Evolutionary conservation across 92 coral and sea anemone genomes (phyloP).

Genomic region (Porites evermanni): DNA sequence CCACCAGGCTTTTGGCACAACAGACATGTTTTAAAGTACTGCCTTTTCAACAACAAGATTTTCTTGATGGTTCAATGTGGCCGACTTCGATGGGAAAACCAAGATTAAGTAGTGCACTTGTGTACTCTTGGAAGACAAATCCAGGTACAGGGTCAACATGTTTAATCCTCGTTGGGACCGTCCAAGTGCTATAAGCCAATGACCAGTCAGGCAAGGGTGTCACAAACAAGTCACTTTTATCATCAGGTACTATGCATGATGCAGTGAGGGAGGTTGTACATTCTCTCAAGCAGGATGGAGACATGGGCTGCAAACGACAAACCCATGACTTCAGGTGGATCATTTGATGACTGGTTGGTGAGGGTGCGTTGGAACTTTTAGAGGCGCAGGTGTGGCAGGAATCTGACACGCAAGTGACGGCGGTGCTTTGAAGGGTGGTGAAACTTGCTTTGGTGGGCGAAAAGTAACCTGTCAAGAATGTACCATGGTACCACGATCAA

Average conservation of each 20-base stretch:
- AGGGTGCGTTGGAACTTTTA: conserved; percentile 53
- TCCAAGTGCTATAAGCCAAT: conserved; percentile 44
- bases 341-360: conserved; percentile 57
- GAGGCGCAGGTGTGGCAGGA: background rate
- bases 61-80: background rate
- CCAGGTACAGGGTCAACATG: conserved; percentile 65
- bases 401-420: conserved; percentile 44
- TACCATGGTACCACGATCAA: background rate
- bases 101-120: conserved; percentile 44
- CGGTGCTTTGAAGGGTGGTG: conserved; percentile 43
- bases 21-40: too few relatives aligned
- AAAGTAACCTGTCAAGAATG: background rate
- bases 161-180: conserved; percentile 49
- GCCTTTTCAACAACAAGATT: too few relatives aligned
- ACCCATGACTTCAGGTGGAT: conserved; percentile 38
- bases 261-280: too few relatives aligned
- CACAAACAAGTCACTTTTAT: conserved; percentile 46
- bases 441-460: conserved; percentile 39
- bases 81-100: conserved; percentile 52
- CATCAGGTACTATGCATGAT: conserved; percentile 40
- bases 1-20: background rate
- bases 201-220: conserved; percentile 49
- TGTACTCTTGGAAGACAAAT: conserved; percentile 34
- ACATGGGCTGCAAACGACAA: too few relatives aligned
- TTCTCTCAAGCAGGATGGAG: too few relatives aligned